These are phyloP conservation scores for Brienomyrus longianalis DNA, from an alignment of 2,113 vertebrate species.

Conservation along the genomic window DNA sequence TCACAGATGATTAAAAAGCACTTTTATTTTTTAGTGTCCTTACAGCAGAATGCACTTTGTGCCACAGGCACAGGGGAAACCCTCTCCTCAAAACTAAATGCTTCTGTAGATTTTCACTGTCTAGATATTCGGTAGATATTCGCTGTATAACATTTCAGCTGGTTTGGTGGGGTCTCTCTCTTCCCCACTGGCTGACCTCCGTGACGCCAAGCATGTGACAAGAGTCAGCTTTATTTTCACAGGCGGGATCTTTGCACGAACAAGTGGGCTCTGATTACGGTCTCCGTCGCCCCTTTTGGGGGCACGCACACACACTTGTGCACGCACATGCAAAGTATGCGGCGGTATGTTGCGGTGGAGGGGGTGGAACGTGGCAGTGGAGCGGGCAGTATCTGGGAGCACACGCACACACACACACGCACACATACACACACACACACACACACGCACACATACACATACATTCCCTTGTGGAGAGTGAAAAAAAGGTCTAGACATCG, in stretches of 20 bases:
- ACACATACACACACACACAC: no score
- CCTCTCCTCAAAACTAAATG: background rate
- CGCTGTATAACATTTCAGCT: background rate
- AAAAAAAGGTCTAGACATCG: no score
- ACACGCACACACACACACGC: no score
- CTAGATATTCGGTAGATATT: background rate
- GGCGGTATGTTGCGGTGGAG: background rate
- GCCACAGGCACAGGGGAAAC: background rate
- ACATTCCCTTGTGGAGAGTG: no score
- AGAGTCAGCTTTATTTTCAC: background rate
- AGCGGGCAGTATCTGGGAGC: background rate
- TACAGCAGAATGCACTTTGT: background rate
- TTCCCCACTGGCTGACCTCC: background rate
- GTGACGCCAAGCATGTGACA: background rate
- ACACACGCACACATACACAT: no score
- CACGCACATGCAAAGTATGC: background rate
- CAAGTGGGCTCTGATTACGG: constrained; percentile 7
- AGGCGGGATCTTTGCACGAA: background rate
- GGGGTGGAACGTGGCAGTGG: background rate
- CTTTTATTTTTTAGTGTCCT: background rate
- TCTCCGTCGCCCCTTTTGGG: background rate
- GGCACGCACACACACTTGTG: background rate
- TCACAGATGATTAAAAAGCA: background rate
- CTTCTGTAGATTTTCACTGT: background rate
- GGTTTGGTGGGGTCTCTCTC: background rate